These are phyloP conservation scores for Lingula anatina DNA, from an alignment of 2,888 invertebrate genomes.

Conservation along the genomic window DNA sequence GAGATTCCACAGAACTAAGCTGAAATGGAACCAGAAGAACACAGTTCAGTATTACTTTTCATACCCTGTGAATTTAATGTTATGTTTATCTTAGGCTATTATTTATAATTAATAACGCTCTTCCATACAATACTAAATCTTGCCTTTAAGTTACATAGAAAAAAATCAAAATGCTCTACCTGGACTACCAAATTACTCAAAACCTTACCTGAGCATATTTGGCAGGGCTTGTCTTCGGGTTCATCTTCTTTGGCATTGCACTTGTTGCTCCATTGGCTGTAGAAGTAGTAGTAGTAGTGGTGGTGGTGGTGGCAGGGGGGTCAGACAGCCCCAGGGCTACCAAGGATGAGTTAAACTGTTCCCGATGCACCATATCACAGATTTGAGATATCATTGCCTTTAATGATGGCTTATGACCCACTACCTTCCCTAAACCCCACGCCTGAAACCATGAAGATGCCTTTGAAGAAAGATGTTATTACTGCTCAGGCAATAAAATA, in stretches of 20 bases:
- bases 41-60: too few species aligned
- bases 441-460: constrained; percentile 33
- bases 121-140: too few species aligned
- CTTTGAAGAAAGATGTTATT: too few species aligned
- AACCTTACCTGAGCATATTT: constrained; percentile 28
- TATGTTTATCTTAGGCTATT: too few species aligned
- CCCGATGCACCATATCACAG: constrained; percentile 61
- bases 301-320: neutral
- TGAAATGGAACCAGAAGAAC: constrained; percentile 31
- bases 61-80: too few species aligned
- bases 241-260: too few species aligned
- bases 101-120: too few species aligned
- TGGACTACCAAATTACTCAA: too few species aligned
- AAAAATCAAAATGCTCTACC: too few species aligned
- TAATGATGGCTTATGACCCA: constrained; percentile 35
- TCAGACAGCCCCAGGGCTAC: constrained; percentile 58
- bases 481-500: neutral
- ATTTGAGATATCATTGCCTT: constrained; percentile 51
- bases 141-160: too few species aligned
- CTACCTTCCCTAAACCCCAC: constrained; percentile 47
- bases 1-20: constrained; percentile 60
- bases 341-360: constrained; percentile 61
- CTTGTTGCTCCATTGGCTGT: too few species aligned
- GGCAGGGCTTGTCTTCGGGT: too few species aligned
- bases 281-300: neutral